Base-by-base conservation (phyloP, 2,797 vertebrate species). In the Cheirogaleus major region DNA sequence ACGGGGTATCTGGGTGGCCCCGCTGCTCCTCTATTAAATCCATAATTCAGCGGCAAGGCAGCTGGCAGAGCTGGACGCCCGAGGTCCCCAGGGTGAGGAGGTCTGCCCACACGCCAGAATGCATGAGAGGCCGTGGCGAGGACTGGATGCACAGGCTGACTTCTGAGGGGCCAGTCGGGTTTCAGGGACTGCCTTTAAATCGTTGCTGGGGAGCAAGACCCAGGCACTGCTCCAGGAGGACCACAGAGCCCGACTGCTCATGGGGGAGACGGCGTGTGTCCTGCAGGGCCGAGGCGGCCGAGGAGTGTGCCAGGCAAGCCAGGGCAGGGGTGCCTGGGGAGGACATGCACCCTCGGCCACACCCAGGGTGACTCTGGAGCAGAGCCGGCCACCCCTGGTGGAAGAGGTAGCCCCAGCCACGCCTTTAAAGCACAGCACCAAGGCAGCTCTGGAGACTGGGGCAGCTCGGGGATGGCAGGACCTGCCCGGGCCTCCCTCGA, bases 21-120 rank as follows among this genome's bases (percentile, higher is more conserved):
- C 32, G 23, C 38, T 1, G 69, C 38, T 52, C 5, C 45, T 80
- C 87, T 27, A 95, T 98, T 97, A 98, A 97, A 97, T 78, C 89
- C 95, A 91, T 97, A 97, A 98, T 50, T 98, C 97, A 97, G 90
- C 4, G 1, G 45, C 88, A 70, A 32, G 22, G 14, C 50, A 76
- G 48, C 48, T 27, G 1, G 45, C 57, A 1, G 45, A 76, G 43
- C 55, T 76, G 48, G 32, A n/a, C 22, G 30, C 23, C 10, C 23
- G n/a, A 22, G 5, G 63, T 73, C 67, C 80, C 38, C 11, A 2
- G 6, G 83, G 80, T 4, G 73, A 81, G 85, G 50, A 55, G 23
- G 52, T 13, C 32, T 32, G 15, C 65, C 70, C 27, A 12, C 3
- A 4, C 12, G 13, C 17, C 35, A 32, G 61, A 25, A 57, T 20